Evolutionary conservation across 2,797 vertebrate species (phyloP).

Genomic region (Ataeniobius toweri): DNA sequence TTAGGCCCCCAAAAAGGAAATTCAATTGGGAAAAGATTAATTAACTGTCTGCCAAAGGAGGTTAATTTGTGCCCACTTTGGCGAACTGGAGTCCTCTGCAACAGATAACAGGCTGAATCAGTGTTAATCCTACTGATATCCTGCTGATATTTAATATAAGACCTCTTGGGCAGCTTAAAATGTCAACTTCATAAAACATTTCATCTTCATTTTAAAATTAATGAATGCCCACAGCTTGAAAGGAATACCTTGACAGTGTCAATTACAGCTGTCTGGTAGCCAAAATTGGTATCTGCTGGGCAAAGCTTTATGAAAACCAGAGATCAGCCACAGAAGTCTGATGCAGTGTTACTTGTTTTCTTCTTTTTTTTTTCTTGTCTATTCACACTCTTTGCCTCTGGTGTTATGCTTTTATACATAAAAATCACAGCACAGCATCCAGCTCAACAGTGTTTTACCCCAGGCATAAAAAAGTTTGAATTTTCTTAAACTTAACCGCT

Average conservation of each 20-base stretch:
- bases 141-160: no score
- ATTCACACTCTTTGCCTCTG: neutral
- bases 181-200: neutral
- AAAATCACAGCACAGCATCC: neutral
- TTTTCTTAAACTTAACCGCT: neutral
- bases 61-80: no score
- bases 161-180: no score
- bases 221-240: neutral
- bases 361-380: neutral
- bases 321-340: conserved; percentile 1
- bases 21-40: no score
- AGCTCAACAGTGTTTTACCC: neutral
- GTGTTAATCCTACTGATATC: no score
- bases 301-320: neutral
- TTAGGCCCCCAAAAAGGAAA: no score
- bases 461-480: neutral
- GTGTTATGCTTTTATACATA: neutral
- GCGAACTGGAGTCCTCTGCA: no score
- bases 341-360: neutral
- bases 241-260: neutral
- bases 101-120: neutral
- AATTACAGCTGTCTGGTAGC: no score
- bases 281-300: neutral
- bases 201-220: neutral
- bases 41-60: no score